These are phyloP conservation scores for Xylocopa sonorina DNA, from an alignment of 1,140 invertebrate species.

Conservation along the genomic window DNA sequence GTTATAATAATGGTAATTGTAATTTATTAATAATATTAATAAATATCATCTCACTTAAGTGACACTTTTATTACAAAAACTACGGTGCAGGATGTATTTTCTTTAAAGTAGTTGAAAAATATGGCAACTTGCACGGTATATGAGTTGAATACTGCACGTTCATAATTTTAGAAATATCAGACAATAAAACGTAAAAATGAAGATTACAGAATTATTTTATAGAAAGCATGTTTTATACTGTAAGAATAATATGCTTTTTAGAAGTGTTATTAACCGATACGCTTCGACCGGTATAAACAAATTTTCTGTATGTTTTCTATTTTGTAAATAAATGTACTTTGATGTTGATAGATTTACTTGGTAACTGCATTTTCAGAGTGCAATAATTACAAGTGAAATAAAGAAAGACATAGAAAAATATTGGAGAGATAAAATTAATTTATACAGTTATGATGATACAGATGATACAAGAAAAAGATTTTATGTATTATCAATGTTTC, in stretches of 20 bases:
- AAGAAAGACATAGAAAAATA: conserved; percentile 87
- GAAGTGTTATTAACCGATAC: conserved; percentile 40
- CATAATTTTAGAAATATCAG: background rate
- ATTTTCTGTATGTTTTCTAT: conserved; percentile 53
- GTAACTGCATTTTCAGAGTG: conserved; percentile 77
- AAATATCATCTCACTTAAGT: background rate
- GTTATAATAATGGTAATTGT: background rate
- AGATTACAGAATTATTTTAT: conserved; percentile 27
- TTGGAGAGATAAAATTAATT: conserved; percentile 85
- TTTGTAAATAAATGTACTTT: background rate
- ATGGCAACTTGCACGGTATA: conserved; percentile 36
- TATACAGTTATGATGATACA: conserved; percentile 73
- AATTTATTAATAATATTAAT: background rate
- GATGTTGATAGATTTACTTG: no score
- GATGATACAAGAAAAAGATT: conserved; percentile 82
- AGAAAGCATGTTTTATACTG: conserved; percentile 7
- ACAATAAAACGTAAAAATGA: conserved; percentile 46
- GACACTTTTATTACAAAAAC: background rate
- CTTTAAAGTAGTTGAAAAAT: conserved; percentile 39
- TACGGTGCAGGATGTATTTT: background rate
- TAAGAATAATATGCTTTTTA: conserved; percentile 29
- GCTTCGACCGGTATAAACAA: conserved; percentile 59
- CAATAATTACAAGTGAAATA: conserved; percentile 82
- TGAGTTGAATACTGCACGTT: background rate
- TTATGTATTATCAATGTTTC: conserved; percentile 99